phyloP scores from a whole-genome alignment of 2,113 vertebrate species.

The Clarias macrocephalus region DNA sequence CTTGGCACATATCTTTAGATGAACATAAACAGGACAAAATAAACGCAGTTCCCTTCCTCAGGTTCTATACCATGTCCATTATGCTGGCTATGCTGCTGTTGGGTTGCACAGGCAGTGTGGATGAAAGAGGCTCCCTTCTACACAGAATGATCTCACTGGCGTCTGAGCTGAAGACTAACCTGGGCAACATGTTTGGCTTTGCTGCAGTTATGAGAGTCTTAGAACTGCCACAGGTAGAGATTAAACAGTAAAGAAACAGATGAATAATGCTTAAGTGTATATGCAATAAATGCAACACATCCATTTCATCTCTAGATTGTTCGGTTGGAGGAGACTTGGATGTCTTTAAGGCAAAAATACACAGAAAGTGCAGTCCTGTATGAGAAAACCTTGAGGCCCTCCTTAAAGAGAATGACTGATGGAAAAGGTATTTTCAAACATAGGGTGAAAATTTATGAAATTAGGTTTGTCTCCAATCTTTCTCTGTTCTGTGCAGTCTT shows the following conservation, averaged over 20 bases:
- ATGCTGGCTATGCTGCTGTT: slow-evolving; percentile 87
- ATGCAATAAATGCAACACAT: background rate
- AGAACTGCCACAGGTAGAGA: slow-evolving; percentile 89
- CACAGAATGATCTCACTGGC: slow-evolving; percentile 90
- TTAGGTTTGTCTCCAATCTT: background rate
- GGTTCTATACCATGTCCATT: slow-evolving; percentile 93
- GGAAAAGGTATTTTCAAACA: slow-evolving; percentile 81
- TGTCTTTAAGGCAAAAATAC: slow-evolving; percentile 84
- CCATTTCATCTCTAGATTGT: slow-evolving; percentile 74
- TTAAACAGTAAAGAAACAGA: background rate
- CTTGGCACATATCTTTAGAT: background rate
- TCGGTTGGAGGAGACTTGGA: slow-evolving; percentile 92
- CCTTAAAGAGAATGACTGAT: slow-evolving; percentile 87
- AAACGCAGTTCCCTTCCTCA: slow-evolving; percentile 51
- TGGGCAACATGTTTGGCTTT: slow-evolving; percentile 96
- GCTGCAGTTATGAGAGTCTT: slow-evolving; percentile 88
- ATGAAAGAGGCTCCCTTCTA: slow-evolving; percentile 86
- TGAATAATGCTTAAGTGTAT: background rate
- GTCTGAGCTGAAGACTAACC: slow-evolving; percentile 84
- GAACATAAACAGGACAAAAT: background rate
- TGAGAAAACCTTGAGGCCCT: slow-evolving; percentile 91
- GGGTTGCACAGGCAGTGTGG: slow-evolving; percentile 87
- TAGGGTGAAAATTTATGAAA: background rate
- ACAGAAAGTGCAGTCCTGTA: slow-evolving; percentile 92
- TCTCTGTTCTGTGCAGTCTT: background rate